Conservation (phyloP, 1,140 invertebrate genomes). For the Ridgeia piscesae region DNA sequence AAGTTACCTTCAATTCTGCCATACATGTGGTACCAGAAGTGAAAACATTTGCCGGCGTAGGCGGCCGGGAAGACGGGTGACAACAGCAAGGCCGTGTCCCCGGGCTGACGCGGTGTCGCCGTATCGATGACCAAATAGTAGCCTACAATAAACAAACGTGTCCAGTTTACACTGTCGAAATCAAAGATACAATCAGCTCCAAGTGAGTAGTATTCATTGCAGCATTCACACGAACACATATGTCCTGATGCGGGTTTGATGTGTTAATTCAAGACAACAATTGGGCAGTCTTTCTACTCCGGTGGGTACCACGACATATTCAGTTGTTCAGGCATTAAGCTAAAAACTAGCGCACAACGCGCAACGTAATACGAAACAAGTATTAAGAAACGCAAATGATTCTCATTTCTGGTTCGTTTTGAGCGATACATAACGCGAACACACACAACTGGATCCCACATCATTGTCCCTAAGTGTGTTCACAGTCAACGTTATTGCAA, state of each 20-base stretch:
- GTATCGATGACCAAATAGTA: slow-evolving; percentile 53
- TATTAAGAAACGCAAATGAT: too few relatives aligned
- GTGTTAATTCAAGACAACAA: not conserved
- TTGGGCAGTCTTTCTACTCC: too few relatives aligned
- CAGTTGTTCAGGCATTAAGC: too few relatives aligned
- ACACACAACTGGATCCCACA: too few relatives aligned
- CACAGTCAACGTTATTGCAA: too few relatives aligned
- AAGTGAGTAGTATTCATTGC: not conserved
- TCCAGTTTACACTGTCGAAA: slow-evolving; percentile 29
- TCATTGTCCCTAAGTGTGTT: too few relatives aligned
- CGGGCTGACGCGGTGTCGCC: slow-evolving; percentile 38
- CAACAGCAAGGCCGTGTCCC: slow-evolving; percentile 46
- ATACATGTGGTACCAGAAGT: slow-evolving; percentile 77
- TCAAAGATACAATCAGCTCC: not conserved
- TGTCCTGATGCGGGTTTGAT: too few relatives aligned
- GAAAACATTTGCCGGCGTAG: slow-evolving; percentile 40
- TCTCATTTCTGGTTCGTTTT: too few relatives aligned
- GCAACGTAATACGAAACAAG: too few relatives aligned
- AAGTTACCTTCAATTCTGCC: slow-evolving; percentile 51
- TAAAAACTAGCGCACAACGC: too few relatives aligned
- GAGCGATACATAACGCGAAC: too few relatives aligned
- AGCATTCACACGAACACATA: not conserved
- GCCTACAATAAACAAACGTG: slow-evolving; percentile 35
- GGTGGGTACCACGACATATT: too few relatives aligned
- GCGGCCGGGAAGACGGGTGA: slow-evolving; percentile 32